Evolutionary conservation across 64 coral and sea anemone genomes (phyloP).

Genomic region (Platygyra sinensis): DNA sequence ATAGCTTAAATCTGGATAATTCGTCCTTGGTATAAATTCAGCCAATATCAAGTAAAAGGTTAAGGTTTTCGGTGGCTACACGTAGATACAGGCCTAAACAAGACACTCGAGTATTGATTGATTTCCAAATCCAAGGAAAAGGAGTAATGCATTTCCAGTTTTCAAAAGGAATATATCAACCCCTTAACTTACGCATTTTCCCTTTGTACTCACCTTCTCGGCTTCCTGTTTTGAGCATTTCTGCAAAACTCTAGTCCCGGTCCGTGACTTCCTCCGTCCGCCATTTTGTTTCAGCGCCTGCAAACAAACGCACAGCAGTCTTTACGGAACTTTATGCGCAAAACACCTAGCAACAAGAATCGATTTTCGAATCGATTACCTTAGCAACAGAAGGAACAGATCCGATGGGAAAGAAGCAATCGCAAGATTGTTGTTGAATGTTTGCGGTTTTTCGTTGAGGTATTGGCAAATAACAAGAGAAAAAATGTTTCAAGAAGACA

Average conservation of each 20-base stretch:
- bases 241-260: slow-evolving; percentile 71
- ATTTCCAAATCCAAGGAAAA: too few relatives aligned
- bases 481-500: slow-evolving; percentile 31
- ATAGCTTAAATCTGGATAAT: neutral
- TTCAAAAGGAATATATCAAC: too few relatives aligned
- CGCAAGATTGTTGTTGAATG: neutral
- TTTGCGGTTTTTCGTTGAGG: slow-evolving; percentile 25
- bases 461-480: neutral
- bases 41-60: neutral
- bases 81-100: too few relatives aligned
- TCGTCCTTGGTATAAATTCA: too few relatives aligned
- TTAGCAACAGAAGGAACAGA: slow-evolving; percentile 73
- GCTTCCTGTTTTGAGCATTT: slow-evolving; percentile 84
- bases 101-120: too few relatives aligned
- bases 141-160: too few relatives aligned
- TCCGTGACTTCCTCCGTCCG: slow-evolving; percentile 47
- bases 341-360: slow-evolving; percentile 61
- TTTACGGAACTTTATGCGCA: slow-evolving; percentile 29
- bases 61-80: too few relatives aligned
- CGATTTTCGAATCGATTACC: slow-evolving; percentile 85
- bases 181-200: too few relatives aligned
- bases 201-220: slow-evolving; percentile 62
- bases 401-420: neutral
- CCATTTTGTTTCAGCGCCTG: slow-evolving; percentile 80
- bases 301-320: slow-evolving; percentile 24